Conservation (phyloP, 2,888 invertebrate species). For the Nephrotoma appendiculata region DNA sequence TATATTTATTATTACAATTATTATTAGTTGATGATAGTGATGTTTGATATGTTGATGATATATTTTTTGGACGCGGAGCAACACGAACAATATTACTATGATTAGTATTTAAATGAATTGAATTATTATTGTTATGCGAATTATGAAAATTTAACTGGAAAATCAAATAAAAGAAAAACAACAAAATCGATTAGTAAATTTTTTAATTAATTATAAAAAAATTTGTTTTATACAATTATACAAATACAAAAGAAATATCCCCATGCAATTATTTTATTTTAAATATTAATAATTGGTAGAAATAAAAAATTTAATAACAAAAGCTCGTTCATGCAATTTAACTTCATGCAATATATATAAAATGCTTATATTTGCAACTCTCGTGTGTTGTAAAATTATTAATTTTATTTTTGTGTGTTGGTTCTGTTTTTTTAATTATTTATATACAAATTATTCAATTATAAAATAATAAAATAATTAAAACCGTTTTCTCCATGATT, state of each 20-base stretch:
- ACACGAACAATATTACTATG: conserved; percentile 32
- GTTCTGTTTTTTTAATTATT: neutral
- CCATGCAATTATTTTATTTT: neutral
- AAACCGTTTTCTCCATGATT: neutral
- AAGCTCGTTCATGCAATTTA: neutral
- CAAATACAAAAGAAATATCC: neutral
- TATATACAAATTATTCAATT: neutral
- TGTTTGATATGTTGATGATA: conserved; percentile 5
- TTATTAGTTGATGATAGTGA: conserved; percentile 9
- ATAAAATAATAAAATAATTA: neutral
- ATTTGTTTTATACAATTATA: too few relatives aligned
- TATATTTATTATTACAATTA: neutral
- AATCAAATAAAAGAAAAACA: neutral
- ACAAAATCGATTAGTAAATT: neutral
- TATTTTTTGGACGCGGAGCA: conserved; percentile 29
- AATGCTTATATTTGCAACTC: neutral
- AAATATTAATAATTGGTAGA: neutral
- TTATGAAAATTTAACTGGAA: conserved; percentile 17
- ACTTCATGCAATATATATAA: neutral
- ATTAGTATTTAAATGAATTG: conserved; percentile 29
- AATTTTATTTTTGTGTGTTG: neutral
- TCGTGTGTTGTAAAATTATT: neutral
- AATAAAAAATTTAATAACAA: neutral
- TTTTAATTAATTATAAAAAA: neutral
- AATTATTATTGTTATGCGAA: neutral